These are phyloP conservation scores for Anagrus nilaparvatae DNA, from an alignment of 1,140 invertebrate species.

Conservation along the genomic window DNA sequence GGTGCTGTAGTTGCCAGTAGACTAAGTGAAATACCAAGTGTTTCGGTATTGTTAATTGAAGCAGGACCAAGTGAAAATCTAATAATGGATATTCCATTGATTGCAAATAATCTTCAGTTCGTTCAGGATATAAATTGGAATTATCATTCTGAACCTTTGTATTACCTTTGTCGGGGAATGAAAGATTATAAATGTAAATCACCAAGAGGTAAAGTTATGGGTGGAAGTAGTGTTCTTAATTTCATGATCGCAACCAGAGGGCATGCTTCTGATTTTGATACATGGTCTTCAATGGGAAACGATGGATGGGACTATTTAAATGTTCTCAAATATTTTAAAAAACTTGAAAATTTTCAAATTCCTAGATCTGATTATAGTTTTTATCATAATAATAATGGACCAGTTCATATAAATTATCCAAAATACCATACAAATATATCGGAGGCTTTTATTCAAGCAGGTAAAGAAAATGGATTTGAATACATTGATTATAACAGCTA, in stretches of 20 bases:
- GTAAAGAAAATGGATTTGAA: slow-evolving; percentile 35
- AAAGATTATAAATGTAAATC: slow-evolving; percentile 47
- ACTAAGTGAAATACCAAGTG: slow-evolving; percentile 29
- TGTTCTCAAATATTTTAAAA: slow-evolving; percentile 47
- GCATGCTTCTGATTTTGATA: slow-evolving; percentile 54
- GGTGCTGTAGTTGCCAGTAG: slow-evolving; percentile 54
- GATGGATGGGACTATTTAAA: slow-evolving; percentile 47
- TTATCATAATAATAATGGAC: slow-evolving; percentile 26
- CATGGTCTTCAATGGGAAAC: slow-evolving; percentile 50
- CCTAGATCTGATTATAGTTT: slow-evolving; percentile 19
- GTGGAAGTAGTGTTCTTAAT: slow-evolving; percentile 72
- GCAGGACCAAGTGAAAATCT: slow-evolving; percentile 63
- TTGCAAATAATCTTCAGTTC: slow-evolving; percentile 52
- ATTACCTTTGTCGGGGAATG: slow-evolving; percentile 43
- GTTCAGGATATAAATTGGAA: slow-evolving; percentile 50
- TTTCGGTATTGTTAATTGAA: slow-evolving; percentile 50
- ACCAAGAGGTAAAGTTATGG: slow-evolving; percentile 62
- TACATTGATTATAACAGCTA: slow-evolving; percentile 35
- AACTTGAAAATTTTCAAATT: slow-evolving; percentile 36
- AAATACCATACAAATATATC: slow-evolving; percentile 31
- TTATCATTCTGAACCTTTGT: slow-evolving; percentile 47
- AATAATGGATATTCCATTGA: slow-evolving; percentile 62
- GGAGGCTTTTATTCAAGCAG: slow-evolving; percentile 36
- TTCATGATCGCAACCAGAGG: slow-evolving; percentile 72
- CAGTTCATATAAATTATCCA: slow-evolving; percentile 40